Conservation (phyloP, 2,888 invertebrate species). For the Zygaena filipendulae region DNA sequence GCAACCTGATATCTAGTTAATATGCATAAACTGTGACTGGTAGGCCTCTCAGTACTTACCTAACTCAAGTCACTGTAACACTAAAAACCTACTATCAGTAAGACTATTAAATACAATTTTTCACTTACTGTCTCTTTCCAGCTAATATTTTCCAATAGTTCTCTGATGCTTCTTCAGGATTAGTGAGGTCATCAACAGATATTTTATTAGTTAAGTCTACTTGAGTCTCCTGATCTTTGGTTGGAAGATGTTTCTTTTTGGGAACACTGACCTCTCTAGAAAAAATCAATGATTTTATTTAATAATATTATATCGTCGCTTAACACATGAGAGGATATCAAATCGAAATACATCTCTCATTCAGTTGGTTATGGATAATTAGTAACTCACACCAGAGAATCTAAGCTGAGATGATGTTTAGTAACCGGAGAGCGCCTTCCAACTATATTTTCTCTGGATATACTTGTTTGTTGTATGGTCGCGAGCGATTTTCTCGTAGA, state of each 20-base stretch:
- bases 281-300: conserved; percentile 14
- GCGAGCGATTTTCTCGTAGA: conserved; percentile 75
- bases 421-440: conserved; percentile 68
- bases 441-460: conserved; percentile 80
- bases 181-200: conserved; percentile 76
- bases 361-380: neutral
- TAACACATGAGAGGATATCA: conserved; percentile 1
- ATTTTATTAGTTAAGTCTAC: conserved; percentile 67
- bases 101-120: no score
- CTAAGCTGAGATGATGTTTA: conserved; percentile 61
- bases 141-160: conserved; percentile 82
- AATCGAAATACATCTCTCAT: neutral
- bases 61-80: no score
- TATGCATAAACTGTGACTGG: no score
- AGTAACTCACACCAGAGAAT: conserved; percentile 53
- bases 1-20: no score
- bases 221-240: conserved; percentile 74
- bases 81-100: no score
- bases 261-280: conserved; percentile 49
- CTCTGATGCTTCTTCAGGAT: conserved; percentile 74
- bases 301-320: neutral
- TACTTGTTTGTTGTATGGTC: conserved; percentile 76
- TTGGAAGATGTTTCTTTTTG: conserved; percentile 57
- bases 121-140: conserved; percentile 74
- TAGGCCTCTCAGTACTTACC: no score